Base-by-base conservation (phyloP, 2,888 invertebrate species). In the Molorchus minor region DNA sequence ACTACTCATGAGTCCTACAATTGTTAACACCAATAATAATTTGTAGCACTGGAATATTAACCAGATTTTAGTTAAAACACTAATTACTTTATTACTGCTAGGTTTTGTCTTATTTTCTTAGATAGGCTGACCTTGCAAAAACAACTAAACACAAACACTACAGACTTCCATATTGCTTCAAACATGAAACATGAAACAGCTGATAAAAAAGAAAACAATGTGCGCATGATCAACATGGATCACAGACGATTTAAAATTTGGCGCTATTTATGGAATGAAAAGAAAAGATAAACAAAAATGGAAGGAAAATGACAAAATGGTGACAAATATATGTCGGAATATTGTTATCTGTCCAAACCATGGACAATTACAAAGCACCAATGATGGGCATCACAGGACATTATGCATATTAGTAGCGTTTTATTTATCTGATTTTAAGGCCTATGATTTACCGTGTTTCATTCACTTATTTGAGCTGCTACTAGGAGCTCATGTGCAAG, bases 1-100 rank as follows among this genome's bases (percentile, higher is more conserved):
- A 84, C 90, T 88, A 89, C 89, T 92, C 92, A 92, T 92, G 85
- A 89, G 90, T 75, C 66, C 70, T 74, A 71, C 76, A 78, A 78
- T 67, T 58, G 51, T 80, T n/a, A 78, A 80, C 80, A 81, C 76
- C 79, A 78, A 80, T 61, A 38, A 53, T 36, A 63, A 45, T 43
- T 61, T 55, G 57, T 52, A 58, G 47, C 58, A 62, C 54, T 30
- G 41, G 47, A 47, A 45, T 40, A 57, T 46, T 45, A 78, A 77
- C 8, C 12, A 52, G 38, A 49, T 16, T 10, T 36, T 38, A 25
- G 29, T 35, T 13, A 8, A 19, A 13, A 16, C 17, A 38, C 49
- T 20, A 12, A n/a, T n/a, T 49, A 13, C 15, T 12, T 49, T 38
- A 21, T n/a, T n/a, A n/a, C n/a, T n/a, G n/a, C 20, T 1, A 29